These are phyloP conservation scores for Talpa occidentalis DNA, from an alignment of 2,113 vertebrate genomes.

Conservation along the genomic window DNA sequence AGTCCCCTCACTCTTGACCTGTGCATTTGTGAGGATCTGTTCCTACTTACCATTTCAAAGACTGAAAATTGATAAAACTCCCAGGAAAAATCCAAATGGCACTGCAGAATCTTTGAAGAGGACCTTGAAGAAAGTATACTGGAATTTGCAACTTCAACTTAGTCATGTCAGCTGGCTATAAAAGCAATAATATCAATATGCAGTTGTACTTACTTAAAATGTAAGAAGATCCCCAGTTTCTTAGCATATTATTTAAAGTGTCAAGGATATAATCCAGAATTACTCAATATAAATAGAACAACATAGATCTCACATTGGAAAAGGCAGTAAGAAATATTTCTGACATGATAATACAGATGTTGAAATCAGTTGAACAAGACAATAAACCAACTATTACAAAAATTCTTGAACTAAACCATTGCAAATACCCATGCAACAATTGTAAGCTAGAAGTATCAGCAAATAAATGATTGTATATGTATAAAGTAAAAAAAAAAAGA, in stretches of 20 bases:
- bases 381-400: neutral
- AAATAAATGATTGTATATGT: neutral
- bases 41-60: conserved; percentile 6
- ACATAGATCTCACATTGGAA: neutral
- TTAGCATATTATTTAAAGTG: neutral
- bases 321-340: neutral
- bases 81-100: neutral
- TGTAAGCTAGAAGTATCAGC: neutral
- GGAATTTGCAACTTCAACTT: neutral
- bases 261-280: neutral
- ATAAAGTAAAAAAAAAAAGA: neutral
- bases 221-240: conserved; percentile 27
- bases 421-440: neutral
- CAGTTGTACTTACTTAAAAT: neutral
- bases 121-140: neutral
- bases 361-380: neutral
- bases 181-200: conserved; percentile 35
- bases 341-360: neutral
- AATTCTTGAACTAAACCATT: neutral
- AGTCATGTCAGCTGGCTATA: neutral
- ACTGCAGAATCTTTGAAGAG: neutral
- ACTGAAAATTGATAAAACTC: neutral
- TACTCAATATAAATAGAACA: neutral
- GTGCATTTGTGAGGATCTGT: neutral
- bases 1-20: neutral